A percentile compares a stretch with the other conserved stretches of the same genome.
Conservation (phyloP, 2,888 invertebrate genomes). For the Polietes domitor region DNA sequence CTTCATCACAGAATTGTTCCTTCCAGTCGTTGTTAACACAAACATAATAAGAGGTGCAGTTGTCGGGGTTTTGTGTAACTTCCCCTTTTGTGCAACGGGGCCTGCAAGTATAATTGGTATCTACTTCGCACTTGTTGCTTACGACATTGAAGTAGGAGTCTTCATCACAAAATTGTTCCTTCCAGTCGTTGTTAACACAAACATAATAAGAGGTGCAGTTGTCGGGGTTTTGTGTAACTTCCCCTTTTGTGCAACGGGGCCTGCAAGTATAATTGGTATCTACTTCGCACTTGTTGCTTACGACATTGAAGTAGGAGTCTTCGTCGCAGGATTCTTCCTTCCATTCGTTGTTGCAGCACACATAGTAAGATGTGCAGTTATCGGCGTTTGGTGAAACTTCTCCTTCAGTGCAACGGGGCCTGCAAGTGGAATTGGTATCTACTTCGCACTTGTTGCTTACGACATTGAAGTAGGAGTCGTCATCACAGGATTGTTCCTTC, state of each 20-base stretch:
- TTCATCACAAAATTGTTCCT: conserved; percentile 58
- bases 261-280: conserved; percentile 51
- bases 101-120: no score
- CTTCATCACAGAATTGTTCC: no score
- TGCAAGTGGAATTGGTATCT: conserved; percentile 47
- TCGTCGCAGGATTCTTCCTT: conserved; percentile 58
- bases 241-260: neutral
- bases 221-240: neutral
- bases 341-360: conserved; percentile 62
- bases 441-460: conserved; percentile 34
- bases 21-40: no score
- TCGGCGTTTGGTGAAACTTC: no score
- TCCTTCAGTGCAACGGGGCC: neutral
- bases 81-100: no score
- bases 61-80: no score
- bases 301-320: conserved; percentile 57
- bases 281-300: conserved; percentile 34
- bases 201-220: conserved; percentile 25
- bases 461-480: conserved; percentile 57
- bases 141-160: conserved; percentile 63
- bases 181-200: conserved; percentile 62
- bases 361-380: neutral
- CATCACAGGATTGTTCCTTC: conserved; percentile 58
- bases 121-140: no score
- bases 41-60: no score